Evolutionary conservation across 1,140 invertebrate species (phyloP).

Genomic region (Trypoxylus dichotomus): DNA sequence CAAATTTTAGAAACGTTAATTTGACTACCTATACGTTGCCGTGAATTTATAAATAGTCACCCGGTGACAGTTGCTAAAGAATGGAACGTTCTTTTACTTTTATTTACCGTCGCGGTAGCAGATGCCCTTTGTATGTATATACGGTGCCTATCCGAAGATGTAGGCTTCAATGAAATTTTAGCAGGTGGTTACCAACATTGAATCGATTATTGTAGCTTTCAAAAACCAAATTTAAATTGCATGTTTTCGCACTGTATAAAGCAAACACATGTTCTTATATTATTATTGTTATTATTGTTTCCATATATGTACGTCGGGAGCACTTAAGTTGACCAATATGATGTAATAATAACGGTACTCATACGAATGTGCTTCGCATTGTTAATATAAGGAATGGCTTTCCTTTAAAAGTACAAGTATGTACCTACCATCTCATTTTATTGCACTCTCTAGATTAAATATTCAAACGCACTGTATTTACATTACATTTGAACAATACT

Average conservation of each 20-base stretch:
- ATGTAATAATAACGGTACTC: neutral
- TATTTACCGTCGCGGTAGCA: neutral
- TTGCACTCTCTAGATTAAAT: too few species aligned
- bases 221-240: conserved; percentile 10
- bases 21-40: conserved; percentile 31
- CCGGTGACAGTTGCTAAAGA: conserved; percentile 20
- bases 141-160: neutral
- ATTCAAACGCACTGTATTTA: too few species aligned
- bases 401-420: too few species aligned
- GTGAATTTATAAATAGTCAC: conserved; percentile 40
- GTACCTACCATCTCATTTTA: too few species aligned
- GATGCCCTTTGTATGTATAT: conserved; percentile 24
- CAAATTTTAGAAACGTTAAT: conserved; percentile 38
- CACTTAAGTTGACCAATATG: neutral
- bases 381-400: too few species aligned
- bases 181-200: conserved; percentile 9
- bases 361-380: neutral
- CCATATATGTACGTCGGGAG: neutral
- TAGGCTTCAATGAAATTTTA: conserved; percentile 25
- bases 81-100: neutral
- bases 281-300: neutral
- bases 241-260: conserved; percentile 16
- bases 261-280: conserved; percentile 14
- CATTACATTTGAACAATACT: too few species aligned
- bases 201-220: conserved; percentile 19